Conservation (phyloP, 1,140 invertebrate genomes). For the Augochlora pura region DNA sequence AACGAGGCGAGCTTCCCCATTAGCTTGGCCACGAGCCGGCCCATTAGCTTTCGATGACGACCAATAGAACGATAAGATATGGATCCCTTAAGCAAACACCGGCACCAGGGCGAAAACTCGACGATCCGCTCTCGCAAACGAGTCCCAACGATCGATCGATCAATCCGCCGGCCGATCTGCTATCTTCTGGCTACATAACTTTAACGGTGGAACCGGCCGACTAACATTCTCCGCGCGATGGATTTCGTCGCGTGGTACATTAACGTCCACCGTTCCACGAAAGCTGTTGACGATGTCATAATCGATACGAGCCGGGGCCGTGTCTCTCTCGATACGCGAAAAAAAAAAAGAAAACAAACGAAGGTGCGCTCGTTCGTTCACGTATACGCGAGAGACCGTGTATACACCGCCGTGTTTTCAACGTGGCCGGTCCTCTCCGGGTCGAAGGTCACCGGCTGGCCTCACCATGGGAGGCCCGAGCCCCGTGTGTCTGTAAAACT, state of each 20-base stretch:
- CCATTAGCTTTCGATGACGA: constrained; percentile 53
- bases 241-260: neutral
- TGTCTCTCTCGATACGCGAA: neutral
- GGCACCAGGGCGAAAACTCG: neutral
- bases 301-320: constrained; percentile 6
- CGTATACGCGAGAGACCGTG: neutral
- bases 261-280: constrained; percentile 16
- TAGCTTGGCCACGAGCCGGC: constrained; percentile 18
- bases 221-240: neutral
- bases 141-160: neutral
- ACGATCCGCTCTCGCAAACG: neutral
- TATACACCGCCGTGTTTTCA: constrained; percentile 2
- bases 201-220: no score
- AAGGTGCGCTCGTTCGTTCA: no score
- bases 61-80: constrained; percentile 26
- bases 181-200: neutral
- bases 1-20: constrained; percentile 33
- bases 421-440: constrained; percentile 8
- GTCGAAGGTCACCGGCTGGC: constrained; percentile 37
- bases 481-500: constrained; percentile 19
- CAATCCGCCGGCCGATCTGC: neutral
- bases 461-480: constrained; percentile 41
- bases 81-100: constrained; percentile 12
- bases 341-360: neutral
- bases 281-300: constrained; percentile 33